phyloP scores from a whole-genome alignment of 1,140 invertebrate species.

The Macrobrachium nipponense region DNA sequence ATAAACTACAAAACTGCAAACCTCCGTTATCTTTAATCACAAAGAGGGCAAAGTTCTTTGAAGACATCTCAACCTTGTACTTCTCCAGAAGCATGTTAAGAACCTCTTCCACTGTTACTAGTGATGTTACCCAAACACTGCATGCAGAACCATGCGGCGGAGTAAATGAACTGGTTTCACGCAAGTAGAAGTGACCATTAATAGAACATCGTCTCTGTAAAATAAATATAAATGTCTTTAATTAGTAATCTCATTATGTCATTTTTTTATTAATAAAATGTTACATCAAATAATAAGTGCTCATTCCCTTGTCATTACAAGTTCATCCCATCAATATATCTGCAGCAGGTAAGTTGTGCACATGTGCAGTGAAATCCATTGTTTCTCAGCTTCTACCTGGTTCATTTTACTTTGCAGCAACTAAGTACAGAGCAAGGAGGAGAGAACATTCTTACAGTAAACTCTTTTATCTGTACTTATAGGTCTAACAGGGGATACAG shows the following conservation, averaged over 20 bases:
- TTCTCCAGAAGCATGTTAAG: constrained; percentile 88
- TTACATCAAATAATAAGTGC: no score
- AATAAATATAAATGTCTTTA: background rate
- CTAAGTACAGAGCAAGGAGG: no score
- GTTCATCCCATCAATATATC: no score
- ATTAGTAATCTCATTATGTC: background rate
- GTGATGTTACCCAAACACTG: constrained; percentile 86
- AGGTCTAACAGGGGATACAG: no score
- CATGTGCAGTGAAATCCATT: no score
- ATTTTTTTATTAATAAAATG: no score
- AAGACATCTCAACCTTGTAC: constrained; percentile 84
- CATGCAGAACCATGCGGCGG: constrained; percentile 86
- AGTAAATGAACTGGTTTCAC: constrained; percentile 89
- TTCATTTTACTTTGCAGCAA: no score
- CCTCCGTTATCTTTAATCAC: constrained; percentile 86
- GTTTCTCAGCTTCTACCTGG: no score
- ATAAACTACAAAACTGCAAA: constrained; percentile 67
- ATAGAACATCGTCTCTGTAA: constrained; percentile 82
- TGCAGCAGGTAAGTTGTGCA: no score
- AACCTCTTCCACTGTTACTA: constrained; percentile 81
- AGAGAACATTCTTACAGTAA: no score
- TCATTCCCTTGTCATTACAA: no score
- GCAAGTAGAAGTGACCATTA: constrained; percentile 89
- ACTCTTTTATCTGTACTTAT: no score
- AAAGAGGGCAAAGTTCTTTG: constrained; percentile 84